Base-by-base conservation (phyloP, 2,113 vertebrate genomes). In the Triplophysa tibetana region DNA sequence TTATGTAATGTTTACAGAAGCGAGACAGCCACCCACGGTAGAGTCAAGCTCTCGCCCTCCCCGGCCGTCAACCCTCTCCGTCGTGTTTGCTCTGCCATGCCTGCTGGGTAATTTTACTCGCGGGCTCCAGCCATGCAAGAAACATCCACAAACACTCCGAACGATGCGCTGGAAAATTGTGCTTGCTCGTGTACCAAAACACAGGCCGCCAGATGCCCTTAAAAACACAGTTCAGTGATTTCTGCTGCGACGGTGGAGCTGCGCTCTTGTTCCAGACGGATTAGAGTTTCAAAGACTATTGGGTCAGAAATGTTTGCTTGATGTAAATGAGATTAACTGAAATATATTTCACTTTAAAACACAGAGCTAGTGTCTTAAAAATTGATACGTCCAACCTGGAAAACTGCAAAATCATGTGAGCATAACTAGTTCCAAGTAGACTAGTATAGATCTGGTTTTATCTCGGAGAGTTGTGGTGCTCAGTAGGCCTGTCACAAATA, bases 1-100 rank as follows among this genome's bases (percentile, higher is more conserved):
- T 88, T 86, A 85, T 86, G 86, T 78, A 88, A 87, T 87, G 85
- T 88, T 86, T 86, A 86, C 64, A 29, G 75, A 63, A 81, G 29
- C 38, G 72, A 85, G 79, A 83, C 77, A 83, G 80, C 77, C 67
- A 78, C 69, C 61, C 79, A 68, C 26, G 3, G 26, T 45, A 41
- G 33, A 77, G 61, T 66, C 52, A 12, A 29, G 10, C 70, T 72
- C 75, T 43, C 19, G 43, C 78, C 65, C 74, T 67, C 65, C 6
- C 50, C 29, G 43, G 11, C 43, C 33, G 33, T 38, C 33, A 38
- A 38, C 9, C n/a, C 52, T 54, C 74, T 67, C 45, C 43, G 2
- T 23, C 16, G 12, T 21, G 14, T 48, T 54, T 26, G 10, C 60
- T 74, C 73, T 29, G 70, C 64, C 24, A 45, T 84, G 75, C 75